These are phyloP conservation scores for Sipha flava DNA, from an alignment of 1,140 invertebrate species.

Conservation along the genomic window DNA sequence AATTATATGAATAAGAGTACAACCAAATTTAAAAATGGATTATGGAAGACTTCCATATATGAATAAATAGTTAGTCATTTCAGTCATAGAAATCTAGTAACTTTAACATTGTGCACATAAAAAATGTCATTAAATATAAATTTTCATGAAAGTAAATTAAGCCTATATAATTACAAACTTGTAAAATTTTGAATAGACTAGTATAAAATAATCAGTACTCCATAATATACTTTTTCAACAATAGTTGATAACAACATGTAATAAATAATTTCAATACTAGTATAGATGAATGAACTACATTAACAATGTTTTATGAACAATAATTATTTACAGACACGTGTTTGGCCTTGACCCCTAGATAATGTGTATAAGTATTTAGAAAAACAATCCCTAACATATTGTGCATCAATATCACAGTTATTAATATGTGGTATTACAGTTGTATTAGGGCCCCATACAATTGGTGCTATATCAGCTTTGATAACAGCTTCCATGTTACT, in stretches of 20 bases:
- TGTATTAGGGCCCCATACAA: constrained; percentile 20
- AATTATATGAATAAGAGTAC: background rate
- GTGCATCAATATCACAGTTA: constrained; percentile 1
- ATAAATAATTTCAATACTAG: background rate
- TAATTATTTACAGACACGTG: background rate
- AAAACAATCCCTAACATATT: constrained; percentile 23
- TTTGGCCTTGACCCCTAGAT: background rate
- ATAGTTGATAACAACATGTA: background rate
- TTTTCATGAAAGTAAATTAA: too few relatives aligned
- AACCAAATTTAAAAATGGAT: background rate
- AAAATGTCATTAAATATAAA: background rate
- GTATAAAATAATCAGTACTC: constrained; percentile 6
- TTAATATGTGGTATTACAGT: background rate
- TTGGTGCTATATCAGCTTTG: constrained; percentile 17
- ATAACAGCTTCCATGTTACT: constrained; percentile 31
- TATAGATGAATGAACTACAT: background rate
- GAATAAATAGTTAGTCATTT: background rate
- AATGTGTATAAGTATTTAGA: constrained; percentile 5
- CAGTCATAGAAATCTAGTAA: background rate
- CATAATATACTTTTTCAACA: background rate
- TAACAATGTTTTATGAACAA: background rate
- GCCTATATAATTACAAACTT: too few relatives aligned
- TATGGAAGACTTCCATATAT: background rate
- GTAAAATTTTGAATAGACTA: background rate
- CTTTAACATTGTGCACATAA: background rate